Evolutionary conservation across 2,888 invertebrate genomes (phyloP).

Genomic region (Trilocha varians): DNA sequence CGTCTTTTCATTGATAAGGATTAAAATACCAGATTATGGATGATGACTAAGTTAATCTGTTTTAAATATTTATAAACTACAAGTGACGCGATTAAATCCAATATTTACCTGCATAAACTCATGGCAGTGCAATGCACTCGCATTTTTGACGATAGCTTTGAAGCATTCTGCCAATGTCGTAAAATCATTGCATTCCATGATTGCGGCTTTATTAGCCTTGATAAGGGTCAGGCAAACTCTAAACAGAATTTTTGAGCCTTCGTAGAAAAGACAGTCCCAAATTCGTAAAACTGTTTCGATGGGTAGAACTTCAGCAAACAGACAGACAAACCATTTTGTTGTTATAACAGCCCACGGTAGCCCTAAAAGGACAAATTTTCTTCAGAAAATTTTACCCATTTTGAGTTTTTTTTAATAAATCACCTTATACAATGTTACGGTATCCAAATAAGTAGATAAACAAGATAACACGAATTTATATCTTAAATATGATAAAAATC

Average conservation of each 20-base stretch:
- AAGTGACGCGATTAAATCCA: no score
- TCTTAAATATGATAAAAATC: not conserved
- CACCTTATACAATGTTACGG: not conserved
- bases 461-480: not conserved
- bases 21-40: no score
- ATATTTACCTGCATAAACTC: slow-evolving; percentile 86
- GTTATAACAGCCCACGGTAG: slow-evolving; percentile 93
- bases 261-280: slow-evolving; percentile 96
- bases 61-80: no score
- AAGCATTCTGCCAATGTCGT: slow-evolving; percentile 87
- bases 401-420: not conserved
- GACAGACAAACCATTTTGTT: slow-evolving; percentile 96
- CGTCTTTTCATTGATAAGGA: no score
- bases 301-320: slow-evolving; percentile 94
- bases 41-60: no score
- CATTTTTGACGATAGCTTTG: slow-evolving; percentile 85
- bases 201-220: slow-evolving; percentile 78
- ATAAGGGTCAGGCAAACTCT: slow-evolving; percentile 90
- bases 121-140: slow-evolving; percentile 87
- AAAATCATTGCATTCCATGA: slow-evolving; percentile 86
- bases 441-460: not conserved
- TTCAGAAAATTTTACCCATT: not conserved
- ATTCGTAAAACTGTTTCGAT: slow-evolving; percentile 94
- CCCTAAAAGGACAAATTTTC: slow-evolving; percentile 43
- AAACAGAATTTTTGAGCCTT: slow-evolving; percentile 94